Base-by-base conservation (phyloP, 2,113 vertebrate species). In the Ammodytes marinus region DNA sequence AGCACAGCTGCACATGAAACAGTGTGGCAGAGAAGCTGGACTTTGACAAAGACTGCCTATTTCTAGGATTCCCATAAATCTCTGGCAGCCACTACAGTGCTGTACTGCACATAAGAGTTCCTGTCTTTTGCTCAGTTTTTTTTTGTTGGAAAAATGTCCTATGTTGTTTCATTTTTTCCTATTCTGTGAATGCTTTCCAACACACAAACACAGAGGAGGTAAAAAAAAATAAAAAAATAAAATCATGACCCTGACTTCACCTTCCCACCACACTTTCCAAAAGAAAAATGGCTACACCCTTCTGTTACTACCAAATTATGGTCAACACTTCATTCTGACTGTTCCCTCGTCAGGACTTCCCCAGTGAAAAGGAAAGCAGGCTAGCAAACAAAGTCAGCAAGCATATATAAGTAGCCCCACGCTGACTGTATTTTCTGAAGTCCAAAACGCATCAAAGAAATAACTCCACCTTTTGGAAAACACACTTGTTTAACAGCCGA, bases 21-120 rank as follows among this genome's bases (percentile, higher is more conserved):
- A 65, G 52, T 2, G 84, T 65, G 77, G 82, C 80, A 80, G 64
- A 63, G 12, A 73, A 76, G 72, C 69, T 65, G 74, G 68, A 86
- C 70, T 83, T 35, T 49, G 76, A 88, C 86, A 88, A 81, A 72
- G 47, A 42, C 43, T 0, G 35, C 64, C 76, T 93, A 90, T 91
- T 93, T 91, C 70, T 64, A 88, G 88, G 79, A 74, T 80, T 88
- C 84, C 87, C 83, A 84, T 86, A 93, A 90, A 91, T 75, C 47
- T 57, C 70, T 77, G 68, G 69, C 74, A 80, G 86, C 49, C 46
- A 19, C 47, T 39, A 39, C 37, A 72, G 35, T 3, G 39, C 63
- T 65, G 67, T 64, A 79, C 76, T 42, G 47, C 47, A n/a, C 64
- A 43, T 70, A 45, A n/a, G 35, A 80, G 64, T 58, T 71, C 49